A percentile compares a stretch with the other conserved stretches of the same genome.
These are phyloP conservation scores for Diabrotica balteata DNA, from an alignment of 2,888 invertebrate genomes.

Conservation along the genomic window DNA sequence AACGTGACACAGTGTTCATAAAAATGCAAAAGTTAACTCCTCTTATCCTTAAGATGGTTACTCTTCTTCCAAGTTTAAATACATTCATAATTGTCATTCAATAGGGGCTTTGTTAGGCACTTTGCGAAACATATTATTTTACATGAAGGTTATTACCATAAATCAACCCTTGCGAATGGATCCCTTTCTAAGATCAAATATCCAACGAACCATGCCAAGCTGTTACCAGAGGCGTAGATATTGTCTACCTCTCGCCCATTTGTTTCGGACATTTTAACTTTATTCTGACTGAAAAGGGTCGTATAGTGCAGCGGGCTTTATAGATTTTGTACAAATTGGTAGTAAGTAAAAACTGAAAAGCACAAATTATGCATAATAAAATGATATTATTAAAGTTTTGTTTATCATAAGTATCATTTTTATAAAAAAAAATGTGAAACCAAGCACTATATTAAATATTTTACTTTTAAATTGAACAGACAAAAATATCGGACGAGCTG, in stretches of 20 bases:
- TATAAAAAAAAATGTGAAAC: too few relatives aligned
- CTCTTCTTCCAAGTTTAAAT: slow-evolving; percentile 22
- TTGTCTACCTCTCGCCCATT: background rate
- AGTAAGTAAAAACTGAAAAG: too few relatives aligned
- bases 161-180: slow-evolving; percentile 43
- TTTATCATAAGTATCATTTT: too few relatives aligned
- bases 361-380: too few relatives aligned
- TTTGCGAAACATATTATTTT: slow-evolving; percentile 43
- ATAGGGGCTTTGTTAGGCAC: slow-evolving; percentile 38
- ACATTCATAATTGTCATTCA: slow-evolving; percentile 39
- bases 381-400: too few relatives aligned
- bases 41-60: background rate
- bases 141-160: slow-evolving; percentile 45
- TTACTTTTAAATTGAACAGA: too few relatives aligned
- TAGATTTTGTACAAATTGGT: background rate
- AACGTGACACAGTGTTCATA: too few relatives aligned
- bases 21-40: too few relatives aligned
- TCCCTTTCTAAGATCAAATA: slow-evolving; percentile 46
- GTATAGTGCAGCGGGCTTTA: background rate
- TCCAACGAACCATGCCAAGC: slow-evolving; percentile 41
- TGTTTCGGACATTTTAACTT: background rate
- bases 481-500: too few relatives aligned
- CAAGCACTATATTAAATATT: too few relatives aligned
- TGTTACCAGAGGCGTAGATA: slow-evolving; percentile 26
- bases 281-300: background rate